Evolutionary conservation across 2,113 vertebrate species (phyloP).

Genomic region (Patagioenas fasciata): DNA sequence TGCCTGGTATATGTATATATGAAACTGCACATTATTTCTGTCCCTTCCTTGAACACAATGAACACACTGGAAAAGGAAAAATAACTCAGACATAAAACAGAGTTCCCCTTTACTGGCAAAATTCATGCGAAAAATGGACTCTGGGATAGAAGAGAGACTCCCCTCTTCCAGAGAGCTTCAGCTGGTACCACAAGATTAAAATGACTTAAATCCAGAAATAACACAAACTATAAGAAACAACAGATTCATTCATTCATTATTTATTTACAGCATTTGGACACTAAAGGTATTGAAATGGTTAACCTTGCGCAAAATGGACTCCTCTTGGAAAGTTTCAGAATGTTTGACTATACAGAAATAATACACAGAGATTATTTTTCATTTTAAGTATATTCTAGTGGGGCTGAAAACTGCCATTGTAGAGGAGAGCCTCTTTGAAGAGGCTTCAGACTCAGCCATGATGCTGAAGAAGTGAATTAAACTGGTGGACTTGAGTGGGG

Average conservation of each 20-base stretch:
- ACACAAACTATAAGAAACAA: rapidly evolving
- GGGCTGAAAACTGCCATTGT: neutral
- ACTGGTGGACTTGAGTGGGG: neutral
- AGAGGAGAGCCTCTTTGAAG: neutral
- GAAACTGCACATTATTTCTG: neutral
- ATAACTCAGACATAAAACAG: neutral
- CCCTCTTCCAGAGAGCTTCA: neutral
- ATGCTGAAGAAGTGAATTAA: neutral
- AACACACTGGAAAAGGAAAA: neutral
- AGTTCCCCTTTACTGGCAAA: neutral
- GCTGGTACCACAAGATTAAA: neutral
- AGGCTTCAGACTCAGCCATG: neutral
- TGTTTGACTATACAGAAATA: neutral
- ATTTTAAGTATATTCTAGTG: neutral
- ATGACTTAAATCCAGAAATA: neutral
- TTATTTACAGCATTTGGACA: neutral
- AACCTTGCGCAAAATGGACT: neutral
- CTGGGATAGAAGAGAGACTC: neutral
- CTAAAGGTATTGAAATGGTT: neutral
- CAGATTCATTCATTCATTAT: neutral
- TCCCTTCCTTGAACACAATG: neutral
- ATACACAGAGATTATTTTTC: neutral
- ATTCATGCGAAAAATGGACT: neutral
- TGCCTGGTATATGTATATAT: neutral
- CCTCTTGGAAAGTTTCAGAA: neutral